Base-by-base conservation (phyloP, 2,888 invertebrate genomes). In the Andrena hattorfiana region DNA sequence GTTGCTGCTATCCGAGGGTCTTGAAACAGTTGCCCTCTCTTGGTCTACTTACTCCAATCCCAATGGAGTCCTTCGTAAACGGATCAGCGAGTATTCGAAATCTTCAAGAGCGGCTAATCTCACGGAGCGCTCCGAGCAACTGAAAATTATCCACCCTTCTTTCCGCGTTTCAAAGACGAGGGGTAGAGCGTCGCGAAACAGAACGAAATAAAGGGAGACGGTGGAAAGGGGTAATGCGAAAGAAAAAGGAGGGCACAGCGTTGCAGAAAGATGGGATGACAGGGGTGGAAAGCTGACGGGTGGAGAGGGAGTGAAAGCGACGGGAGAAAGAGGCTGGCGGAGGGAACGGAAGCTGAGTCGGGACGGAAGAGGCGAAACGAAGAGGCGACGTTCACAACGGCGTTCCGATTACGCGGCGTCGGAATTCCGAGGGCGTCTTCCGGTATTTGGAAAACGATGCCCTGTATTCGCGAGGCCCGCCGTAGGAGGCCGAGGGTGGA, bases 381-480 rank as follows among this genome's bases (percentile, higher is more conserved):
- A 63, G 67, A 62, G 75, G 71, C 69, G 66, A 72, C 72, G 72
- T 28, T 67, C 54, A 48, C 51, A 42, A 64, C 68, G 84, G 80
- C 84, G 87, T 84, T 87, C 84, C 86, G 88, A 88, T 88, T 86
- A 89, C 87, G 84, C 77, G 87, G 42, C 77, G 74, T 77, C 77
- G 87, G 86, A 91, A 92, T 91, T 91, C 90, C 89, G 81, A 82
- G 84, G 89, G 88, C 86, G 85, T 89, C 86, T 91, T 88, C 87
- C 88, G 91, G 89, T 90, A 91, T 91, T 91, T 77, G 89, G 85
- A 86, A 90, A 92, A 89, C 85, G 90, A 90, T 87, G 90, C 87
- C 85, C 83, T 84, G 87, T 80, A 90, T 89, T 89, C 87, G 89
- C 85, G 68, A 77, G 83, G 56, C 26, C 60, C 73, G 54, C 35